phyloP scores from a whole-genome alignment of 1,140 invertebrate genomes.

The Anadara kagoshimensis region DNA sequence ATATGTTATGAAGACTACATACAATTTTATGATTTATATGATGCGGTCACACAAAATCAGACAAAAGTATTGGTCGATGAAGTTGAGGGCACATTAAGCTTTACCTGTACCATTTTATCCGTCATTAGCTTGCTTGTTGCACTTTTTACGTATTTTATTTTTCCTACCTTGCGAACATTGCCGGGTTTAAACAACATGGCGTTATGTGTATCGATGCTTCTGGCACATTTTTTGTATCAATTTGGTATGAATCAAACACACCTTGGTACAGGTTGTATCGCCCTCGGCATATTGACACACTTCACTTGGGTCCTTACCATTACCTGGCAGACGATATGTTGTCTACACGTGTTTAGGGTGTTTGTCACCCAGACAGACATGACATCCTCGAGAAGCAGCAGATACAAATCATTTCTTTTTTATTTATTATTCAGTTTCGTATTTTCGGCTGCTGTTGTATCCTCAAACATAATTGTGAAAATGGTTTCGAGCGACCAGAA shows the following conservation, averaged over 20 bases:
- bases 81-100: background rate
- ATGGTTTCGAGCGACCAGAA: background rate
- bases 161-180: slow-evolving; percentile 24
- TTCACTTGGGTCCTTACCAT: slow-evolving; percentile 26
- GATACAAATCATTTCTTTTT: background rate
- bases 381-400: background rate
- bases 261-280: slow-evolving; percentile 1
- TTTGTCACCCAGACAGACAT: slow-evolving; percentile 10
- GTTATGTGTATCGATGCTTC: slow-evolving; percentile 12
- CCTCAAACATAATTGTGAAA: slow-evolving; percentile 6
- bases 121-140: slow-evolving; percentile 26
- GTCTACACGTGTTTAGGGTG: slow-evolving; percentile 37
- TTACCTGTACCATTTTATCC: slow-evolving; percentile 23
- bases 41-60: too few species aligned
- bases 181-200: slow-evolving; percentile 30
- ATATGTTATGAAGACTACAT: too few species aligned
- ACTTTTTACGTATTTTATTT: slow-evolving; percentile 17
- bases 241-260: slow-evolving; percentile 21
- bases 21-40: too few species aligned
- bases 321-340: slow-evolving; percentile 31
- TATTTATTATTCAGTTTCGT: slow-evolving; percentile 7
- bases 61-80: background rate
- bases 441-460: slow-evolving; percentile 1
- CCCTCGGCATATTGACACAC: slow-evolving; percentile 28
- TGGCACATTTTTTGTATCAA: slow-evolving; percentile 20